Evolutionary conservation across 2,888 invertebrate genomes (phyloP).

Genomic region (Aphodius sticticus): DNA sequence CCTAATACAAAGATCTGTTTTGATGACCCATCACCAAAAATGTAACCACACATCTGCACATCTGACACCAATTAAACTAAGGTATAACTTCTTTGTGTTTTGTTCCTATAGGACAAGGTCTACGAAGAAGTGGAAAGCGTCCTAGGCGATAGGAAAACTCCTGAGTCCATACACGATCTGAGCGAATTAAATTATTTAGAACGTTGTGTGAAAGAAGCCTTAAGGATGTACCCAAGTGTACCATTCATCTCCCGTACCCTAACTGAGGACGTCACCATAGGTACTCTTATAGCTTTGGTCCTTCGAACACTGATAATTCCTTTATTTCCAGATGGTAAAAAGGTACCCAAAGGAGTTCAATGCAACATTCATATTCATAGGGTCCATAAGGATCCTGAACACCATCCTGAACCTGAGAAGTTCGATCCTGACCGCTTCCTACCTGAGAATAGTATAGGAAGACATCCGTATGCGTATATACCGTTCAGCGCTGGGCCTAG

Average conservation of each 20-base stretch:
- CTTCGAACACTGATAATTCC: neutral
- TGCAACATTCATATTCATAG: slow-evolving; percentile 24
- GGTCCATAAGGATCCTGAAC: slow-evolving; percentile 28
- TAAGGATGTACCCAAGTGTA: slow-evolving; percentile 31
- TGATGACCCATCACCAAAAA: neutral
- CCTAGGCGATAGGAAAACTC: slow-evolving; percentile 42
- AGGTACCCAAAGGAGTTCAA: slow-evolving; percentile 26
- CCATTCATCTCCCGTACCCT: slow-evolving; percentile 27
- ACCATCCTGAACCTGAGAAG: slow-evolving; percentile 25
- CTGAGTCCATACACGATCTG: slow-evolving; percentile 42
- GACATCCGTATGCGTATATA: slow-evolving; percentile 31
- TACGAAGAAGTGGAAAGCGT: slow-evolving; percentile 51
- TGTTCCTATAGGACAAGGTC: slow-evolving; percentile 49
- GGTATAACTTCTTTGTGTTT: neutral
- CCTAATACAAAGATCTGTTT: neutral
- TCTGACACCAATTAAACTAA: neutral
- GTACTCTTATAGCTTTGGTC: slow-evolving; percentile 11
- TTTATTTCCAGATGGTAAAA: slow-evolving; percentile 38
- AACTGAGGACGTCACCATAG: slow-evolving; percentile 24
- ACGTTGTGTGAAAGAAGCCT: slow-evolving; percentile 48
- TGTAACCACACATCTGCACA: no score
- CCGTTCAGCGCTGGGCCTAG: slow-evolving; percentile 35
- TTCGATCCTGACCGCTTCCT: slow-evolving; percentile 31
- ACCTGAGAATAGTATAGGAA: slow-evolving; percentile 26
- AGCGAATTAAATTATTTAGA: slow-evolving; percentile 53